Conservation (phyloP, 2,888 invertebrate species). For the Elgonia sp. region DNA sequence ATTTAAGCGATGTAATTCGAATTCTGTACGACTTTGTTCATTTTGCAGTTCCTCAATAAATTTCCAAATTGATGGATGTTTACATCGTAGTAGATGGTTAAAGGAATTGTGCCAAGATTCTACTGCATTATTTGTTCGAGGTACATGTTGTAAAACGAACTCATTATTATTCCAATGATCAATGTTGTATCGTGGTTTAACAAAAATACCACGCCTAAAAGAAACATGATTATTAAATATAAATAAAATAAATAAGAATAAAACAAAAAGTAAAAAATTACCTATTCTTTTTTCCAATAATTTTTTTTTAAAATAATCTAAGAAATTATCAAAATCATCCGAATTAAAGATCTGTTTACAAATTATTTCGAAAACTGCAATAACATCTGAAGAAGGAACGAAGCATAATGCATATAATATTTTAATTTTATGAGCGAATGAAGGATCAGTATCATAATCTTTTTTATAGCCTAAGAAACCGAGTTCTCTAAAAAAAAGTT, state of each 20-base stretch:
- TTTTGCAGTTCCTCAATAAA: not conserved
- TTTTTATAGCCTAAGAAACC: too few species aligned
- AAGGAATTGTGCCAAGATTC: constrained; percentile 29
- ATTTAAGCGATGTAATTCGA: constrained; percentile 3
- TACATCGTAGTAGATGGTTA: constrained; percentile 18
- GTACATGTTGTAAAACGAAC: not conserved
- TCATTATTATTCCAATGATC: constrained; percentile 25
- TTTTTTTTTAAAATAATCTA: constrained; percentile 29
- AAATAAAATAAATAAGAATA: not conserved
- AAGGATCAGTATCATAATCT: too few species aligned
- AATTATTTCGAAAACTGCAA: too few species aligned
- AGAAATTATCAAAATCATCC: constrained; percentile 1
- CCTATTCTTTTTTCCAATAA: constrained; percentile 3
- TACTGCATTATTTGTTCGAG: constrained; percentile 16
- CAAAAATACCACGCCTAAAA: not conserved
- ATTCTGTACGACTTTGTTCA: constrained; percentile 22
- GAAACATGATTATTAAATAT: not conserved
- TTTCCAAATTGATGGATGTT: constrained; percentile 28
- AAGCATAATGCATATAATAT: constrained; percentile 16
- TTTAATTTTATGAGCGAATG: constrained; percentile 8
- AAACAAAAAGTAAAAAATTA: too few species aligned
- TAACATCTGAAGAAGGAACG: constrained; percentile 7
- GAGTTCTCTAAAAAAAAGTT: constrained; percentile 5
- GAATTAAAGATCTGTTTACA: too few species aligned
- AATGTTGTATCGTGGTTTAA: constrained; percentile 1